Percentiles rank a stretch among this genome's conserved stretches.
Evolutionary conservation across 2,797 vertebrate genomes (phyloP).

Genomic region (Xiphophorus birchmanni): DNA sequence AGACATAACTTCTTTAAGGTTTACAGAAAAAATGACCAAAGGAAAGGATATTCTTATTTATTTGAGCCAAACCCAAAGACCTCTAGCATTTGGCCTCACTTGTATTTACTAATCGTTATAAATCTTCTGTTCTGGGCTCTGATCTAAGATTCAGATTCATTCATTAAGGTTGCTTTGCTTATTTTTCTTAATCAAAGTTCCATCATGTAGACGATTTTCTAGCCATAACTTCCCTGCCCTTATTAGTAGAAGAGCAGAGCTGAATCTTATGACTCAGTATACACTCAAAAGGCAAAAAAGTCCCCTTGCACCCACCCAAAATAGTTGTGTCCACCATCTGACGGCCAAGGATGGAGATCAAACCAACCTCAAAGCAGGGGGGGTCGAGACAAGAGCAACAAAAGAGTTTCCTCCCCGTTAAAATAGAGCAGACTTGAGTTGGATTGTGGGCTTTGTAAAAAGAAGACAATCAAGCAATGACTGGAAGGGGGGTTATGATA

Average conservation of each 20-base stretch:
- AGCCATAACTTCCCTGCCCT: not conserved
- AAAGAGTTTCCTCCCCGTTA: conserved; percentile 59
- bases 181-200: not conserved
- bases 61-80: conserved; percentile 16
- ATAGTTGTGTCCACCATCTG: conserved; percentile 64
- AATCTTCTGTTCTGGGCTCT: not conserved
- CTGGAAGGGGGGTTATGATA: conserved; percentile 59
- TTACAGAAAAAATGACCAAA: not conserved
- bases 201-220: conserved; percentile 9
- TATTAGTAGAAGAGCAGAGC: conserved; percentile 19
- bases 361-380: conserved; percentile 53
- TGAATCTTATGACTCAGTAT: conserved; percentile 49
- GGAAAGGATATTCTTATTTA: conserved; percentile 3
- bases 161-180: not conserved
- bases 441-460: conserved; percentile 48
- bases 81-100: not conserved
- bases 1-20: conserved; percentile 27
- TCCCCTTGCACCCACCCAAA: conserved; percentile 47
- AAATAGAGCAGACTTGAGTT: conserved; percentile 54
- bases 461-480: conserved; percentile 37
- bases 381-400: conserved; percentile 37
- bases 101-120: not conserved
- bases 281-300: conserved; percentile 54
- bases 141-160: not conserved
- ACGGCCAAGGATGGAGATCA: conserved; percentile 61